Conservation (phyloP, 1,140 invertebrate species). For the Drosophila tsacasi region DNA sequence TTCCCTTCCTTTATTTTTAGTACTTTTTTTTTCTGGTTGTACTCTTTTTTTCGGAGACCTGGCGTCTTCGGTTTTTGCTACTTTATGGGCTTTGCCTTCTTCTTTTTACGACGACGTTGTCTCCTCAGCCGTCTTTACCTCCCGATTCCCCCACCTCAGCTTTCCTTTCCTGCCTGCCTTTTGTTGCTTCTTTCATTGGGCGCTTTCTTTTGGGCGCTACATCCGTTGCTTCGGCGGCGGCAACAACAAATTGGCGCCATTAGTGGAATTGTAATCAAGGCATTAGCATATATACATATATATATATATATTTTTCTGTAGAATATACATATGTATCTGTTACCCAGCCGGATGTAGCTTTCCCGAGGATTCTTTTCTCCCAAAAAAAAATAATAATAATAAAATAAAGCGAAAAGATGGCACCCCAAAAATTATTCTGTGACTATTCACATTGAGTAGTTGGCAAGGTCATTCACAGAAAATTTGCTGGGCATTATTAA, state of each 20-base stretch:
- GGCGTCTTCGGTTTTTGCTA: slow-evolving; percentile 41
- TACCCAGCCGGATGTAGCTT: slow-evolving; percentile 18
- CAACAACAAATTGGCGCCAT: slow-evolving; percentile 78
- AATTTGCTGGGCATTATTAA: slow-evolving; percentile 16
- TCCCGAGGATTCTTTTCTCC: slow-evolving; percentile 10
- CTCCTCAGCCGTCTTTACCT: not conserved
- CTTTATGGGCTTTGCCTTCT: slow-evolving; percentile 26
- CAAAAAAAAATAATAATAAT: not conserved
- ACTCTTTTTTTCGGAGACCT: slow-evolving; percentile 22
- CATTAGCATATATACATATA: slow-evolving; percentile 41
- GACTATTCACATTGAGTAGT: slow-evolving; percentile 26
- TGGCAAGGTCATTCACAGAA: slow-evolving; percentile 34
- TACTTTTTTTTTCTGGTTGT: slow-evolving; percentile 16
- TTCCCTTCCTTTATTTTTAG: slow-evolving; percentile 23
- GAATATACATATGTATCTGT: slow-evolving; percentile 5
- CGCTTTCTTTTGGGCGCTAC: slow-evolving; percentile 31
- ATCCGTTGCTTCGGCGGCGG: slow-evolving; percentile 43
- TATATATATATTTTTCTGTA: slow-evolving; percentile 1
- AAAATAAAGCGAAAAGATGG: slow-evolving; percentile 7
- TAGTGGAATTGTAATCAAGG: slow-evolving; percentile 76
- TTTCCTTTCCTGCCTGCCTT: slow-evolving; percentile 27
- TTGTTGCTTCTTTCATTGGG: slow-evolving; percentile 49
- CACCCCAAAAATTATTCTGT: slow-evolving; percentile 23
- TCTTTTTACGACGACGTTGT: slow-evolving; percentile 30
- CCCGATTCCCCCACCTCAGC: not conserved